Evolutionary conservation across 35 echinoderm and acorn worm genomes (phyloP), one percentile per base, ranked within the genome.

Genomic region (Holothuria glaberrima): DNA sequence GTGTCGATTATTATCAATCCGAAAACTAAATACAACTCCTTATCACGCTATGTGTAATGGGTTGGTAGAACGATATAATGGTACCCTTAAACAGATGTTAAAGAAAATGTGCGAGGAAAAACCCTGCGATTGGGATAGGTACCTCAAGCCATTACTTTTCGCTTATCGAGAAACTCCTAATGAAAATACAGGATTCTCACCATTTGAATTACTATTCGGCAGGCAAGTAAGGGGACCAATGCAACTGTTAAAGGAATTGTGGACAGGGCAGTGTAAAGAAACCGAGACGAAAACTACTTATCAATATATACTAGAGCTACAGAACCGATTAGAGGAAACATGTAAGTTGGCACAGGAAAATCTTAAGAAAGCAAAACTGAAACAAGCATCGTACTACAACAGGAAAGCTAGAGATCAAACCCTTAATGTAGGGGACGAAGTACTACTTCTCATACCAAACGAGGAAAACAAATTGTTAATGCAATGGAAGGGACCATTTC

Each of bases 1-100:
- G 0, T 91, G 62, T 82, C 60, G 88, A 56, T 44, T 91, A 13
- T 75, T 94, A 9, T 91, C 89, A 12, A 91, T 94, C 54, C 46
- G 61, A 0, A 65, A 68, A 69, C 25, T 94, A 3, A 88, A 89
- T 6, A 91, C 88, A 32, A 94, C 93, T 60, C 89, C 81, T 27
- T 94, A 94, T 57, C 88, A 94, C 44, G 27, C 92, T 13, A 48
- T 30, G n/a, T 86, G 88, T 22, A 94, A 94, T 78, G 89, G 93
- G 0, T 50, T 94, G 20, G 89, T 91, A 24, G 89, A 94, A 50
- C 44, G 72, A 21, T 94, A 87, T 62, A 91, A 94, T 71, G 89
- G 64, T 0, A 82, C 19, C 24, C 76, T 94, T 21, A 94, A 94
- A 71, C 10, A 31, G 6, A 86, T 94, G 89, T 31, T 94, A 5